Evolutionary conservation across 1,140 invertebrate genomes (phyloP).

Genomic region (Acyrthosiphon pisum): DNA sequence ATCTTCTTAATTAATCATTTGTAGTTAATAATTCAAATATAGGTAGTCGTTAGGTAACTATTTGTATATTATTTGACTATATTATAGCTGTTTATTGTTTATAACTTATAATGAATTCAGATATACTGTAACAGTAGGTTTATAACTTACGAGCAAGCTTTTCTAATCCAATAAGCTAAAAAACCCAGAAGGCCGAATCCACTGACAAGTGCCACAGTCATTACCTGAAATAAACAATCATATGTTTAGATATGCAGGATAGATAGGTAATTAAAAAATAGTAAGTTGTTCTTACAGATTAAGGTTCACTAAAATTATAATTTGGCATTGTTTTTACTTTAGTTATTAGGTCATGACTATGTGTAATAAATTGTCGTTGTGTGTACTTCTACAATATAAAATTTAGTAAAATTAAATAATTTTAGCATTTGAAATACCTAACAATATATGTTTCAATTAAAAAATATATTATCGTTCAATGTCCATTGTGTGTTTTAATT

Average conservation of each 20-base stretch:
- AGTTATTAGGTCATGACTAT: background rate
- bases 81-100: too few relatives aligned
- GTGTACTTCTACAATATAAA: background rate
- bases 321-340: background rate
- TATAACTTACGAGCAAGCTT: slow-evolving; percentile 60
- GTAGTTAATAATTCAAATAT: too few relatives aligned
- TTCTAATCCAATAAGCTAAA: slow-evolving; percentile 60
- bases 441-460: background rate
- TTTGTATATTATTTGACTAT: too few relatives aligned
- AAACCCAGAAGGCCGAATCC: slow-evolving; percentile 61
- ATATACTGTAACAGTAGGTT: too few relatives aligned
- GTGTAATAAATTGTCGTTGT: background rate
- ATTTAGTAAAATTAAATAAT: background rate
- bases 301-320: background rate
- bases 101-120: too few relatives aligned
- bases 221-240: slow-evolving; percentile 58
- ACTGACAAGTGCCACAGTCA: slow-evolving; percentile 60
- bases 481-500: background rate
- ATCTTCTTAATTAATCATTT: too few relatives aligned
- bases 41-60: too few relatives aligned
- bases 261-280: background rate
- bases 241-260: background rate
- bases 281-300: background rate
- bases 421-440: background rate
- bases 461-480: background rate